Evolutionary conservation across 2,888 invertebrate genomes (phyloP), one percentile per base, ranked within the genome.

Genomic region (Cerastis leucographa): DNA sequence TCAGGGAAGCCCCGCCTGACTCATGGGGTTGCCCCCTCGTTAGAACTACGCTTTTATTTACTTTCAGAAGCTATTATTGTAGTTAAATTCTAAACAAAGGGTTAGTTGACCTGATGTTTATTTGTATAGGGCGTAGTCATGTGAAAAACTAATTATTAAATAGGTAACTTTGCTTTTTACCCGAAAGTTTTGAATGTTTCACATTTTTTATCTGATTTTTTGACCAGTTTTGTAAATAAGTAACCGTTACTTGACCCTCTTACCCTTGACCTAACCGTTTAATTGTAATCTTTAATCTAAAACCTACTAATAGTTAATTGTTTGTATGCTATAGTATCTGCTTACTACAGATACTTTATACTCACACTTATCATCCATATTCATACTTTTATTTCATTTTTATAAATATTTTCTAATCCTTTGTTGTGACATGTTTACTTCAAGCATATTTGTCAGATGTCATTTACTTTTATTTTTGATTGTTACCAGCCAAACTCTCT

Each of bases 21-120:
- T 92, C 93, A 93, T 84, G 87, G 93, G 87, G 89, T 93, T 92
- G 86, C 87, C 93, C 85, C 25, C 61, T 72, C 54, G 46, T 75
- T 76, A 71, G 40, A 19, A 25, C 62, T 65, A 49, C 14, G 22
- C n/a, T 71, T 56, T 62, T 64, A 66, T 76, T 76, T 71, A 74
- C 70, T 25, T 61, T 14, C 76, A 29, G 6, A 67, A 62, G 11
- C n/a, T 64, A 22, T 56, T 42, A 70, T 17, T 72, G 49, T 76
- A 49, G n/a, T 12, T 42, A 46, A 46, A 19, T 61, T 46, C 35
- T 42, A 19, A 65, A 54, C 6, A 61, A 71, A 68, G 17, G 9
- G 29, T 49, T 61, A 12, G 22, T 61, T 40, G 14, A 17, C 35
- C 35, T 29, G 40, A 54, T 73, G 8, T 78, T 56, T 71, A 56